Conservation (phyloP, 2,113 vertebrate species). For the Mustela lutreola region DNA sequence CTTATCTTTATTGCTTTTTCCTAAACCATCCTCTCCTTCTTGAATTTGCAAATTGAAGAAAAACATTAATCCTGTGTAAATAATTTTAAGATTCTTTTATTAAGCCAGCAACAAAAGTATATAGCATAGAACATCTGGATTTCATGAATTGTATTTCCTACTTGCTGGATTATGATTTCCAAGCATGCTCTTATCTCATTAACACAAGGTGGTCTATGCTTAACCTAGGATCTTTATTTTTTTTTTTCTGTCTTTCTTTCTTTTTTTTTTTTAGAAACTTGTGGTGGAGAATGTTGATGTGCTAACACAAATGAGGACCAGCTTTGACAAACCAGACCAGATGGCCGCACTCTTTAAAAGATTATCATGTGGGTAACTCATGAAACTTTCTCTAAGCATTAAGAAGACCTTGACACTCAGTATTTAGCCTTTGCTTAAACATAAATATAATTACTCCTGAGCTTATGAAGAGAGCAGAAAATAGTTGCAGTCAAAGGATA, state of each 20-base stretch:
- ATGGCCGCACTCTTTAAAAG: slow-evolving; percentile 99
- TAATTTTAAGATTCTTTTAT: slow-evolving; percentile 42
- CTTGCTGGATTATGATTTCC: slow-evolving; percentile 73
- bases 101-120: slow-evolving; percentile 32
- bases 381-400: slow-evolving; percentile 59
- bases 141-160: slow-evolving; percentile 67
- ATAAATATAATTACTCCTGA: background rate
- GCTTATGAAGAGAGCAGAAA: slow-evolving; percentile 26
- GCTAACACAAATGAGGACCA: slow-evolving; percentile 99
- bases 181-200: slow-evolving; percentile 61
- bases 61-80: background rate
- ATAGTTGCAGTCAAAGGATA: background rate
- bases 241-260: slow-evolving; percentile 13
- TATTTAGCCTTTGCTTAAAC: slow-evolving; percentile 48
- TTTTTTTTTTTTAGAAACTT: slow-evolving; percentile 92
- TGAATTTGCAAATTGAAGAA: slow-evolving; percentile 63
- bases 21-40: background rate
- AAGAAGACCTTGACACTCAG: background rate
- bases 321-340: slow-evolving; percentile 99
- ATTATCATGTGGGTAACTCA: slow-evolving; percentile 93
- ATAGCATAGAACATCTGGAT: slow-evolving; percentile 71
- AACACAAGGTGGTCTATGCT: background rate
- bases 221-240: slow-evolving; percentile 73
- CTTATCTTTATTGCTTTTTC: slow-evolving; percentile 47
- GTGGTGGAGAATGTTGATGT: slow-evolving; percentile 99